Evolutionary conservation across 2,888 invertebrate genomes (phyloP), one percentile per base, ranked within the genome.

Genomic region (Eupeodes latifasciatus): DNA sequence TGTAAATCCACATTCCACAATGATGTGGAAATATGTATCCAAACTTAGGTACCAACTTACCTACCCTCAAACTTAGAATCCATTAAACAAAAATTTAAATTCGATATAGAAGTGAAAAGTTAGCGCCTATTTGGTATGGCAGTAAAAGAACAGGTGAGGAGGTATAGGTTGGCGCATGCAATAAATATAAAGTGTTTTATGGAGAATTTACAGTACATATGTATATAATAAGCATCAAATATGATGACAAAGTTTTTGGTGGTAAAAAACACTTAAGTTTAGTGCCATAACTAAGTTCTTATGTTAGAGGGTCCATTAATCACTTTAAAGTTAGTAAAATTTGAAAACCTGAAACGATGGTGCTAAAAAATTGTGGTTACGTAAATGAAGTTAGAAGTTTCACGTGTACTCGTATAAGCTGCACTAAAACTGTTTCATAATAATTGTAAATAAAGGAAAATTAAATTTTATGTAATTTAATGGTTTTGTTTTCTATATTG

Each of bases 21-120:
- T 27, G 27, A 1, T 27, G 27, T 27, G 27, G 27, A 1, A 27
- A 27, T 2, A 27, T 27, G 27, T 27, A 27, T 27, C 2, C 27
- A 27, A 27, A 27, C 27, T 27, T 27, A 27, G 27, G 1, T 27
- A 27, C 27, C 27, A 5, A 57, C 19, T 5, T 10, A 55, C 16
- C 16, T 11, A 27, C 27, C 3, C 27, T 27, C 19, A 14, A 57
- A 27, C 44, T 5, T 14, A n/a, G 7, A 36, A 61, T 1, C 19
- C 19, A 19, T 19, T 19, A 19, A 19, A 19, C 19, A 19, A 19
- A 19, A 19, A 19, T 19, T 19, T 49, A 34, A 67, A 67, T 67
- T 67, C 49, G 27, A 67, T 67, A 34, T 49, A 49, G 27, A 27
- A 67, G 27, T 67, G 47, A 67, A 67, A 67, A 64, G 66, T 67